Percentiles rank a stretch among this genome's conserved stretches.
These are phyloP conservation scores for Athrips mouffetella DNA, from an alignment of 2,888 invertebrate species.

Conservation along the genomic window DNA sequence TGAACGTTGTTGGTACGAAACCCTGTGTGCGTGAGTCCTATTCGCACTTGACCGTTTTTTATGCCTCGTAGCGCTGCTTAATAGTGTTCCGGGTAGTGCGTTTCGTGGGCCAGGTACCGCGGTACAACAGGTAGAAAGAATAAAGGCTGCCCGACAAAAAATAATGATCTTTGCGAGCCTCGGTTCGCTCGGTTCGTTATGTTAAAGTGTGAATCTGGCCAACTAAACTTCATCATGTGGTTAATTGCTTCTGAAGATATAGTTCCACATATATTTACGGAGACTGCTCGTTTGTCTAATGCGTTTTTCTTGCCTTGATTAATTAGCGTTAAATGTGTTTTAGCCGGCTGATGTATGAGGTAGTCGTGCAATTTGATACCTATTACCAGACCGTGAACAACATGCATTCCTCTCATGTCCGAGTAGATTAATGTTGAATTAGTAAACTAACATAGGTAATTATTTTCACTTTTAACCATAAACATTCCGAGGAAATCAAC, in stretches of 20 bases:
- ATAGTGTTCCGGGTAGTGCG: slow-evolving; percentile 70
- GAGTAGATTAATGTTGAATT: slow-evolving; percentile 17
- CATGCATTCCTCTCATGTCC: slow-evolving; percentile 33
- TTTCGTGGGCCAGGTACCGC: slow-evolving; percentile 59
- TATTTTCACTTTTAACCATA: slow-evolving; percentile 5
- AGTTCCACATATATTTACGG: slow-evolving; percentile 5
- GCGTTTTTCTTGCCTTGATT: slow-evolving; percentile 14
- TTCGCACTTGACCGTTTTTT: no score
- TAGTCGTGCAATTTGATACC: slow-evolving; percentile 8
- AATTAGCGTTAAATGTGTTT: slow-evolving; percentile 25
- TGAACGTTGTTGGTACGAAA: no score
- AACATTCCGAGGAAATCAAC: background rate
- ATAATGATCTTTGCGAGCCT: slow-evolving; percentile 40
- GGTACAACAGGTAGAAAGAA: slow-evolving; percentile 53
- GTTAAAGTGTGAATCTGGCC: slow-evolving; percentile 38
- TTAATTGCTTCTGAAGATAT: slow-evolving; percentile 12
- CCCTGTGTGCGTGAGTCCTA: no score
- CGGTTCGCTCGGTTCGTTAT: slow-evolving; percentile 40
- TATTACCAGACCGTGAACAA: slow-evolving; percentile 36
- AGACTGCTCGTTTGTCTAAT: slow-evolving; percentile 13
- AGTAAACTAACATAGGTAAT: slow-evolving; percentile 14
- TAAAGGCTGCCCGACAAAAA: slow-evolving; percentile 43
- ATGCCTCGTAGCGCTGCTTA: slow-evolving; percentile 62
- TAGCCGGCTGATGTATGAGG: slow-evolving; percentile 15
- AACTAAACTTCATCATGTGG: slow-evolving; percentile 12